Base-by-base conservation (phyloP, 1,140 invertebrate genomes). In the Halyomorpha halys region DNA sequence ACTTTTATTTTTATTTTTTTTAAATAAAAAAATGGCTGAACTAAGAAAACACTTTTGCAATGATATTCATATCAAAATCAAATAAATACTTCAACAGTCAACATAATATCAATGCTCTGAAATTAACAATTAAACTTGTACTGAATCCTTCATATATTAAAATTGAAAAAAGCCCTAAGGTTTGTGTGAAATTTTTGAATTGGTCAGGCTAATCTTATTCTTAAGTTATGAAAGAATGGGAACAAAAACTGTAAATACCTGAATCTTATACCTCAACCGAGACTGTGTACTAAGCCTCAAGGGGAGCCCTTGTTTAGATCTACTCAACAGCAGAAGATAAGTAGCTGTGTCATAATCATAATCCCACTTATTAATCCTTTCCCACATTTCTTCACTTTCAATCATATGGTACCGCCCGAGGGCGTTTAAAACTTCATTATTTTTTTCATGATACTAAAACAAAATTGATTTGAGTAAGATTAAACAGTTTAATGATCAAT, bases 281-380 rank as follows among this genome's bases (percentile, higher is more conserved):
- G 23, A 62, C 21, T 45, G n/a, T 15, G 19, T 19, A 49, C 21
- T 62, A 30, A 62, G 16, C 13, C 44, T 56, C 16, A 82, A 68
- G 44, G 76, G 73, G 44, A 77, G 74, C 23, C 85, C 82, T 64
- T 79, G 79, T 66, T 77, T 74, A 73, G 90, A 90, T 67, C 82
- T 81, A 47, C 80, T 77, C 16, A 86, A 68, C 21, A 92, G 73
- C 25, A 91, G 73, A 61, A 88, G 79, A 76, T 93, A 93, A 11
- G 87, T 90, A 6, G 88, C 84, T 16, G 86, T 88, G 70, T 82
- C 75, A 73, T 90, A 87, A 74, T 91, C 88, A 70, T 85, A 89
- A 62, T 81, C 79, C 77, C 83, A 83, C 72, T 81, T 76, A 56
- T 67, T 68, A 23, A 83, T 69, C 63, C 73, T 71, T 16, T 72